These are phyloP conservation scores for Solenodon paradoxus DNA, from an alignment of 2,113 vertebrate species.

Conservation along the genomic window DNA sequence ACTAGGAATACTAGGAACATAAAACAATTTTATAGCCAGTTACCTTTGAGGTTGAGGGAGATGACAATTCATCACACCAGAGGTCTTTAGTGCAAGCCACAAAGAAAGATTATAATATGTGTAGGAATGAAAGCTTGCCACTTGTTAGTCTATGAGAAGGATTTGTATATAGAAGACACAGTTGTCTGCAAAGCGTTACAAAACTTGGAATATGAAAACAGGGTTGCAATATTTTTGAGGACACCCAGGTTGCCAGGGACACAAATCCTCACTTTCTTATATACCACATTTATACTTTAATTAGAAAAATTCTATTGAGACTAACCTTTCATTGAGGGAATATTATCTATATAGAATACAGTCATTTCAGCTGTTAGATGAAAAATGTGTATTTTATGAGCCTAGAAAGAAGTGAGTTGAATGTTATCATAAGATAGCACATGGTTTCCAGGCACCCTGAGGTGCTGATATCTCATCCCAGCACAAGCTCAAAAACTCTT, in stretches of 20 bases:
- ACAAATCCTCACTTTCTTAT: conserved; percentile 41
- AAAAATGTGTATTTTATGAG: conserved; percentile 45
- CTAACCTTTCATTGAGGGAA: conserved; percentile 42
- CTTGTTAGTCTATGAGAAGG: background rate
- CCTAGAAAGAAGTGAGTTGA: conserved; percentile 34
- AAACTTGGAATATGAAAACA: background rate
- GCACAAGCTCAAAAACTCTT: background rate
- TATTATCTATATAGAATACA: conserved; percentile 71
- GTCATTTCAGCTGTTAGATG: conserved; percentile 60
- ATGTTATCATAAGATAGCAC: conserved; percentile 65
- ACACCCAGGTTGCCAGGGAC: conserved; percentile 46
- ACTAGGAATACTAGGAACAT: conserved; percentile 60
- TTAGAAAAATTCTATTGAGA: conserved; percentile 63
- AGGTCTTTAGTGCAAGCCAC: conserved; percentile 40
- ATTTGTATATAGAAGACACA: conserved; percentile 31
- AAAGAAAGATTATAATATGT: conserved; percentile 30
- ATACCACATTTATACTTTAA: conserved; percentile 63
- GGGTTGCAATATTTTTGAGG: conserved; percentile 39
- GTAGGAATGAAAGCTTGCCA: background rate
- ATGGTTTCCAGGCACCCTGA: background rate
- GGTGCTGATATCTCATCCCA: conserved; percentile 55
- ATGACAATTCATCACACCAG: conserved; percentile 37
- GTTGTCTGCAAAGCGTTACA: background rate
- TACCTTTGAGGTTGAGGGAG: conserved; percentile 66
- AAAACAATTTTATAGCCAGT: conserved; percentile 74